phyloP scores from a whole-genome alignment of 2,113 vertebrate genomes.

The Nannospalax galili region DNA sequence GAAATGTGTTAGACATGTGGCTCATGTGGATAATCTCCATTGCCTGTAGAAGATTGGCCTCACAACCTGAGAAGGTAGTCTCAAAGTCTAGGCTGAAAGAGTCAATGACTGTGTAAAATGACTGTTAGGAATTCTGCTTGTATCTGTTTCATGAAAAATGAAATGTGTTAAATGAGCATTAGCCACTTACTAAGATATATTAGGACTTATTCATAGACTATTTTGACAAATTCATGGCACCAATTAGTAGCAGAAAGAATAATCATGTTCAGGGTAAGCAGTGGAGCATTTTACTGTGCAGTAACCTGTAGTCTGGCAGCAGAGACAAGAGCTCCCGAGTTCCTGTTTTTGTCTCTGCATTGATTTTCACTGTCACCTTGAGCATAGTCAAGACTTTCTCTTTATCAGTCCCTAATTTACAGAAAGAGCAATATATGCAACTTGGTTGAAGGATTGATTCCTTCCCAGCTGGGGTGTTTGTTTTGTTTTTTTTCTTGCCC shows the following conservation, averaged over 20 bases:
- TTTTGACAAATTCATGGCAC: not conserved
- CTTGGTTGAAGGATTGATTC: not conserved
- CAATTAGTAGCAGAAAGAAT: not conserved
- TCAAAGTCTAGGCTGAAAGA: not conserved
- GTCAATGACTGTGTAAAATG: not conserved
- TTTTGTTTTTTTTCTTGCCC: slow-evolving; percentile 13
- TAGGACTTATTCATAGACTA: not conserved
- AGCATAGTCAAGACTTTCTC: slow-evolving; percentile 1
- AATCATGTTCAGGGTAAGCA: not conserved
- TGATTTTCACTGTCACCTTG: not conserved
- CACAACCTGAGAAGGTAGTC: not conserved
- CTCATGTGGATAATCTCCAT: not conserved
- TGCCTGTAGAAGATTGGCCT: not conserved
- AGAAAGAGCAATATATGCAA: not conserved
- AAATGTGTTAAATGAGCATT: not conserved
- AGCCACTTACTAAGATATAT: not conserved
- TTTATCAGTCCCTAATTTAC: not conserved
- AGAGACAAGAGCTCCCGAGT: too few species aligned
- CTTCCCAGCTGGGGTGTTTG: not conserved
- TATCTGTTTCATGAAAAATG: not conserved
- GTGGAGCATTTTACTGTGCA: not conserved
- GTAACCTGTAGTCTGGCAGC: not conserved
- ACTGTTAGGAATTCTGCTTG: not conserved
- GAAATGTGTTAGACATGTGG: not conserved
- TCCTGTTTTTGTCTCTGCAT: not conserved